Percentiles rank a stretch among this genome's conserved stretches.
phyloP scores from a whole-genome alignment of 2,888 invertebrate genomes.

The Cephus nigrinus region DNA sequence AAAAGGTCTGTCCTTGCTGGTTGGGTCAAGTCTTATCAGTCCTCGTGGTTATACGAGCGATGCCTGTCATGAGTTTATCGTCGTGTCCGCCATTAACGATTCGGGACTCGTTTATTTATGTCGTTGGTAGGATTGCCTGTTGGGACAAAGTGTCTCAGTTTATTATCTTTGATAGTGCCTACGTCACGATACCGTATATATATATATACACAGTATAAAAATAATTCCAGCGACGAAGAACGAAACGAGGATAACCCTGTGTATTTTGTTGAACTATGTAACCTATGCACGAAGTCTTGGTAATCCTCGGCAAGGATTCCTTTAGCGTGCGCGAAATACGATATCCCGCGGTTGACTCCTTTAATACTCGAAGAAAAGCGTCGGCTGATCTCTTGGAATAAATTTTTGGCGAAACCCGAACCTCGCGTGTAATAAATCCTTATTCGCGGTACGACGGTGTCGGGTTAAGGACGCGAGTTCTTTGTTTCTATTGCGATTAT shows the following conservation, averaged over 20 bases:
- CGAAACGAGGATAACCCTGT: not conserved
- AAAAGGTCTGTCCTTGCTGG: not conserved
- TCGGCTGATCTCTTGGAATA: not conserved
- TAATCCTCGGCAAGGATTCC: not conserved
- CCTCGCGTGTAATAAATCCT: not conserved
- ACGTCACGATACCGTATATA: not conserved
- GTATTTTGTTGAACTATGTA: not conserved
- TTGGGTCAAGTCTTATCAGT: not conserved
- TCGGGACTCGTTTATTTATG: not conserved
- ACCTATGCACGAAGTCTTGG: not conserved
- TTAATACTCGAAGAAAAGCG: not conserved
- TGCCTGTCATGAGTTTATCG: not conserved
- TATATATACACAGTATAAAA: not conserved
- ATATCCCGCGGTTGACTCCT: not conserved
- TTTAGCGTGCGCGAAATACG: not conserved
- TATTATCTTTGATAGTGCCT: not conserved
- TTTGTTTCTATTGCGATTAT: constrained; percentile 1
- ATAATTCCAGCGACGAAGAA: not conserved
- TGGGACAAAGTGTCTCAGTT: not conserved
- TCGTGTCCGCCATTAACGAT: constrained; percentile 4
- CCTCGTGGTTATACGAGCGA: not conserved
- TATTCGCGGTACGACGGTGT: not conserved
- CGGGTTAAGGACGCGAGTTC: constrained; percentile 1
- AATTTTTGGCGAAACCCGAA: not conserved
- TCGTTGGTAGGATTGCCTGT: not conserved